phyloP scores from a whole-genome alignment of 2,797 vertebrate genomes.

The Eulemur rubriventer region DNA sequence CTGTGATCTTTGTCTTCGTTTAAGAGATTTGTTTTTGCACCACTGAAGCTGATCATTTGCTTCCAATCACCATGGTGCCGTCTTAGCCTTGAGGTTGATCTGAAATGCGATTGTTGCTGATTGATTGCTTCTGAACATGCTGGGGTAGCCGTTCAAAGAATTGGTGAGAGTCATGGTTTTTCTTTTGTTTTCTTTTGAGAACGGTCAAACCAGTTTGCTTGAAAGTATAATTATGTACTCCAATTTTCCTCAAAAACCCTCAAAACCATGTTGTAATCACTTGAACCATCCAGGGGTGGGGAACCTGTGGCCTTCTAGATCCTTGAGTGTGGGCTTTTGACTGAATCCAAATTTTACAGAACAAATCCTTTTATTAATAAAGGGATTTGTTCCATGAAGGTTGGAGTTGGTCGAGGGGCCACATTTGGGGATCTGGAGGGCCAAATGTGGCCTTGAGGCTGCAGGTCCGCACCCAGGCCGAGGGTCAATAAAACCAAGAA shows the following conservation, averaged over 20 bases:
- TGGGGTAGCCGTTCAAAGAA: background rate
- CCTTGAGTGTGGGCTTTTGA: too few relatives aligned
- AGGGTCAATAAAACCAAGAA: constrained; percentile 37
- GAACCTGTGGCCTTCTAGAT: too few relatives aligned
- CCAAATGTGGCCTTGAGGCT: too few relatives aligned
- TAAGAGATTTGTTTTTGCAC: constrained; percentile 1
- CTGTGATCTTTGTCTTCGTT: background rate
- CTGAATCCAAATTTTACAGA: too few relatives aligned
- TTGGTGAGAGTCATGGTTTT: constrained; percentile 24
- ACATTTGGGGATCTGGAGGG: too few relatives aligned
- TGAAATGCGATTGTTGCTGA: background rate
- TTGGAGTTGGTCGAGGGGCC: too few relatives aligned
- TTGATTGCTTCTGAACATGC: constrained; percentile 1
- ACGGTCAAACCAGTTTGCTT: constrained; percentile 40
- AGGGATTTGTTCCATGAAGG: too few relatives aligned
- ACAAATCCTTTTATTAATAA: too few relatives aligned
- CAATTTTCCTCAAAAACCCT: constrained; percentile 37
- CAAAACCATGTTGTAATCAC: background rate
- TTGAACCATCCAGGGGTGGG: constrained; percentile 20
- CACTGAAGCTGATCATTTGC: background rate
- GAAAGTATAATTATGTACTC: constrained; percentile 25
- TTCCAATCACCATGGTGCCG: background rate
- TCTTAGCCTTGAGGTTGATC: background rate
- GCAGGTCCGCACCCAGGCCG: background rate
- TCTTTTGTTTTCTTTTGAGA: constrained; percentile 51